Conservation (phyloP, 2,888 invertebrate genomes). For the Eupithecia subumbrata region DNA sequence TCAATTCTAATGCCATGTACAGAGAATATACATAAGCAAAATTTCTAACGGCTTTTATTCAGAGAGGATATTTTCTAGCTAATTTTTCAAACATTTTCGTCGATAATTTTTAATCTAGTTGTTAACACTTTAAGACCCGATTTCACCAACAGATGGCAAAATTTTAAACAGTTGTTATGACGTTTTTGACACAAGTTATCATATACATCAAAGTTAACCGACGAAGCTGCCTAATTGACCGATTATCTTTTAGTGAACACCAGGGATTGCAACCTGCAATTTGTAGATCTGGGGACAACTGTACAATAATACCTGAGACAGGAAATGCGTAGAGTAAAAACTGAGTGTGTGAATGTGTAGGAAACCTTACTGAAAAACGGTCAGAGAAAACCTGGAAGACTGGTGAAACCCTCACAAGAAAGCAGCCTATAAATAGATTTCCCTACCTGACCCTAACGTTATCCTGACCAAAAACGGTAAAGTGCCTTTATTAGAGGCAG, state of each 20-base stretch:
- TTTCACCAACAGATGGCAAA: too few relatives aligned
- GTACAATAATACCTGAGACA: not conserved
- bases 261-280: not conserved
- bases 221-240: too few relatives aligned
- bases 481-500: not conserved
- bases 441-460: not conserved
- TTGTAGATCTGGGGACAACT: not conserved
- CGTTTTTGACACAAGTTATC: too few relatives aligned
- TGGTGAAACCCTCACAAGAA: not conserved
- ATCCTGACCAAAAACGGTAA: not conserved
- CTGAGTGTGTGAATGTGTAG: not conserved
- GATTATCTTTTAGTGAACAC: too few relatives aligned
- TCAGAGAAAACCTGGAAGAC: not conserved
- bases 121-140: not conserved
- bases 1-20: not conserved
- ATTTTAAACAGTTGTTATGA: too few relatives aligned
- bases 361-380: not conserved
- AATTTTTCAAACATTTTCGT: not conserved
- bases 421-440: not conserved
- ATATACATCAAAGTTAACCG: too few relatives aligned
- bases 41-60: too few relatives aligned
- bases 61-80: not conserved
- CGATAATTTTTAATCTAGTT: not conserved
- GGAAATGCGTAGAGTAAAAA: not conserved
- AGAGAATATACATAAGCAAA: too few relatives aligned